A percentile compares a stretch with the other conserved stretches of the same genome.
Conservation (phyloP, 2,113 vertebrate genomes). For the Vidua chalybeata region DNA sequence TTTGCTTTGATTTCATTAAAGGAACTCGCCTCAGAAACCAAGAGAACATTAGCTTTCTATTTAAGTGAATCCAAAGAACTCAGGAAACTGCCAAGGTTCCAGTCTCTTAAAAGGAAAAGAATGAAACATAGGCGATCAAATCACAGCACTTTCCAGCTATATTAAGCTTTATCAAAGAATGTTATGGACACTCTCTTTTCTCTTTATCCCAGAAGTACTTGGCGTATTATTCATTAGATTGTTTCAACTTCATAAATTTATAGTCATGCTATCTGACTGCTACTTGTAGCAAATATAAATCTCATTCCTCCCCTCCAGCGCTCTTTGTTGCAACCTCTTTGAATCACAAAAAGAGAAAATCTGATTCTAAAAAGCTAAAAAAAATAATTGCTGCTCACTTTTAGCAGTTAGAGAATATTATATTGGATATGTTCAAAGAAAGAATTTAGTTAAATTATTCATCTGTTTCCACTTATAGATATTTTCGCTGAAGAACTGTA, state of each 20-base stretch:
- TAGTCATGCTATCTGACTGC: neutral
- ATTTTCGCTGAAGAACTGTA: neutral
- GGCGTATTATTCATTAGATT: neutral
- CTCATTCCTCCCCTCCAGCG: neutral
- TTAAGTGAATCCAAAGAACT: conserved; percentile 7
- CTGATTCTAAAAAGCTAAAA: neutral
- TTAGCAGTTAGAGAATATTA: neutral
- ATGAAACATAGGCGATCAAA: neutral
- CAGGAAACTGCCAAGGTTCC: neutral
- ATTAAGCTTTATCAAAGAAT: neutral
- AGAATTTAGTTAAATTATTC: neutral
- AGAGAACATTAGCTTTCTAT: neutral
- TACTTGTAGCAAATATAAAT: neutral
- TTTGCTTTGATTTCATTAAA: neutral
- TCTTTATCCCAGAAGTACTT: neutral
- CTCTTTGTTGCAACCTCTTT: neutral
- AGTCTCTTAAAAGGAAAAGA: neutral
- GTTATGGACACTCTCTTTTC: neutral
- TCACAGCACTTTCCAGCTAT: neutral
- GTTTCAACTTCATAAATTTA: neutral
- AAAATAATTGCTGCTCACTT: neutral
- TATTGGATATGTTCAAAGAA: neutral
- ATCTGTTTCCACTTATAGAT: neutral
- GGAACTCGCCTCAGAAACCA: neutral
- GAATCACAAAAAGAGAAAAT: neutral